Conservation (phyloP, 2,888 invertebrate genomes). For the Ophion obscuratus region DNA sequence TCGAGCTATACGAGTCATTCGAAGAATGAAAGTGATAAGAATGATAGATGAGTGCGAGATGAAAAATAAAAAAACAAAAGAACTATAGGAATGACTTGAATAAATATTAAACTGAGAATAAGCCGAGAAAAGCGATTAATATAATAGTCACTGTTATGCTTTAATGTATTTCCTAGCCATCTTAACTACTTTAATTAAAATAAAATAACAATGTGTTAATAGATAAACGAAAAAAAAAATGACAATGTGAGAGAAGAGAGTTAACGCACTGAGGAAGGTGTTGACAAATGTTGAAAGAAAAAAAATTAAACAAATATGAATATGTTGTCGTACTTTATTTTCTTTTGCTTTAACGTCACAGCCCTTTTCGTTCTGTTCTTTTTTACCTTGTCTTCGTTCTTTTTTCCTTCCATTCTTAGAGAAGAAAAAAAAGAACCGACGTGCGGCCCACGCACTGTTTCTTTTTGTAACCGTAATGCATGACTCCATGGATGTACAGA, state of each 20-base stretch:
- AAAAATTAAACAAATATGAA: constrained; percentile 1
- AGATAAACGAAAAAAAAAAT: constrained; percentile 19
- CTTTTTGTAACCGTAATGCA: too few relatives aligned
- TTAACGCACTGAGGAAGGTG: constrained; percentile 16
- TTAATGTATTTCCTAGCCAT: constrained; percentile 82
- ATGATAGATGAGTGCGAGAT: constrained; percentile 61
- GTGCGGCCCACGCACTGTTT: too few relatives aligned
- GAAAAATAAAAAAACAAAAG: neutral
- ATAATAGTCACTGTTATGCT: constrained; percentile 82
- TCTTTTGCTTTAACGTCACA: neutral
- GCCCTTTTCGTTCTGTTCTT: neutral
- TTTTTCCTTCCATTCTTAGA: neutral
- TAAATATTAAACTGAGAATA: constrained; percentile 67
- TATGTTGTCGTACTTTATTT: neutral
- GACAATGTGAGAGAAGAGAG: constrained; percentile 27
- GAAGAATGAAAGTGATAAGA: constrained; percentile 60
- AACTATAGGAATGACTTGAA: constrained; percentile 44
- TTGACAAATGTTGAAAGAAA: constrained; percentile 46
- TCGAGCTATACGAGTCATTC: constrained; percentile 40
- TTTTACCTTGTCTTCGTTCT: neutral
- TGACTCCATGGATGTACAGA: too few relatives aligned
- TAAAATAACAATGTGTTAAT: constrained; percentile 35
- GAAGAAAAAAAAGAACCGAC: too few relatives aligned
- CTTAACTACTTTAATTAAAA: constrained; percentile 78
- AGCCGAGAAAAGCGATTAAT: constrained; percentile 71